A percentile compares a stretch with the other conserved stretches of the same genome.
These are phyloP conservation scores for Dipus sagitta DNA, from an alignment of 2,797 vertebrate genomes.

Conservation along the genomic window DNA sequence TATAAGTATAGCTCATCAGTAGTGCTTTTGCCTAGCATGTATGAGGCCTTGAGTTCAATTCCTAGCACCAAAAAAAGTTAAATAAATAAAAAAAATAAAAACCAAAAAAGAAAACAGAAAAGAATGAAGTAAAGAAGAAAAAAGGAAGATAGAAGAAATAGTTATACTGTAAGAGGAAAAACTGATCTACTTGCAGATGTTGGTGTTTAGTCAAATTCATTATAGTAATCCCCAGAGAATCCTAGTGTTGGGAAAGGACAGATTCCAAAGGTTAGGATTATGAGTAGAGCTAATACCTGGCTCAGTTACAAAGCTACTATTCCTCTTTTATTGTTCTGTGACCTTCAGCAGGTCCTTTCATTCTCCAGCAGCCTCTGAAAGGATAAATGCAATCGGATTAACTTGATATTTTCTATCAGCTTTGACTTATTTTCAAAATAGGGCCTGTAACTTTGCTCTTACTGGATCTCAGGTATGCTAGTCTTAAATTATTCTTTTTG, in stretches of 20 bases:
- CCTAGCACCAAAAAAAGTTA: background rate
- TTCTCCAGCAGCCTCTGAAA: background rate
- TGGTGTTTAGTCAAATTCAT: background rate
- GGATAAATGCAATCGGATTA: slow-evolving; percentile 16
- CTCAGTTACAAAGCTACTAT: background rate
- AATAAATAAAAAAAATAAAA: too few relatives aligned
- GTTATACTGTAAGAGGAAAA: background rate
- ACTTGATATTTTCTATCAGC: slow-evolving; percentile 1
- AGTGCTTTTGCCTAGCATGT: background rate
- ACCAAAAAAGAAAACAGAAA: background rate
- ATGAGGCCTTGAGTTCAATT: background rate
- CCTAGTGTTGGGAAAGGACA: background rate
- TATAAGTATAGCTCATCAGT: too few relatives aligned
- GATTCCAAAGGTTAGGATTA: slow-evolving; percentile 20
- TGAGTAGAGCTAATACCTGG: background rate
- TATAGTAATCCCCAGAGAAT: slow-evolving; percentile 26
- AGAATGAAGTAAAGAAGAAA: background rate
- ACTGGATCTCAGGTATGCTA: background rate
- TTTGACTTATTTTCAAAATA: slow-evolving; percentile 42
- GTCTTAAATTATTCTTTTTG: slow-evolving; percentile 14
- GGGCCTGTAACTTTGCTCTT: slow-evolving; percentile 1
- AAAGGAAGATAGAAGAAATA: background rate
- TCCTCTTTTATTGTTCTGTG: background rate
- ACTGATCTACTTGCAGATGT: background rate
- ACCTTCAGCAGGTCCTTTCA: background rate